Evolutionary conservation across 2,113 vertebrate genomes (phyloP).

Genomic region (Cyphomyrus discorhynchus): DNA sequence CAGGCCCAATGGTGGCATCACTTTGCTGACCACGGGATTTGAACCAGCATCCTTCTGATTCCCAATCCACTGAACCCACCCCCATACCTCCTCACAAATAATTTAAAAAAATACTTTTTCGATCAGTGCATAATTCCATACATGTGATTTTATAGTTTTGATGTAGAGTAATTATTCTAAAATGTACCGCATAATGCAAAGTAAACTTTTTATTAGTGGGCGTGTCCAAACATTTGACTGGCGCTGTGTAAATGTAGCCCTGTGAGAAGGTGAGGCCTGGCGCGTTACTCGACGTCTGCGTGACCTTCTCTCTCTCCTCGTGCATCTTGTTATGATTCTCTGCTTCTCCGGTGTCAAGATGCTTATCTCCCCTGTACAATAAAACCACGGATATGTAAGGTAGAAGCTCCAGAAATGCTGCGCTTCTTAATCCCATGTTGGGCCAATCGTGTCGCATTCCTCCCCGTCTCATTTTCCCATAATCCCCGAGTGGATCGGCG

Average conservation of each 20-base stretch:
- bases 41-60: no score
- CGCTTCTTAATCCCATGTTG: neutral
- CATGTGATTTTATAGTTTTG: neutral
- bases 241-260: neutral
- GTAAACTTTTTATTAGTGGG: neutral
- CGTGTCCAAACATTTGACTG: neutral
- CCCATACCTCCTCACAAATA: no score
- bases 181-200: neutral
- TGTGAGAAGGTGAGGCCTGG: neutral
- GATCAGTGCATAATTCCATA: no score
- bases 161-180: neutral
- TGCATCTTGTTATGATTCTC: neutral
- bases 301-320: neutral
- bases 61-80: no score
- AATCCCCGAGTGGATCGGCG: neutral
- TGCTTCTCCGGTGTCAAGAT: neutral
- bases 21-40: no score
- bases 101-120: no score
- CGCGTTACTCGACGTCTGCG: neutral
- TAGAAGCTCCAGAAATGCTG: neutral
- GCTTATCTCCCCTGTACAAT: neutral
- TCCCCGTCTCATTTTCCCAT: neutral
- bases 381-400: neutral
- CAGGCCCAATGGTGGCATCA: no score
- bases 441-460: neutral